Evolutionary conservation across 2,113 vertebrate genomes (phyloP), one percentile per base, ranked within the genome.

Genomic region (Phaetusa simplex): DNA sequence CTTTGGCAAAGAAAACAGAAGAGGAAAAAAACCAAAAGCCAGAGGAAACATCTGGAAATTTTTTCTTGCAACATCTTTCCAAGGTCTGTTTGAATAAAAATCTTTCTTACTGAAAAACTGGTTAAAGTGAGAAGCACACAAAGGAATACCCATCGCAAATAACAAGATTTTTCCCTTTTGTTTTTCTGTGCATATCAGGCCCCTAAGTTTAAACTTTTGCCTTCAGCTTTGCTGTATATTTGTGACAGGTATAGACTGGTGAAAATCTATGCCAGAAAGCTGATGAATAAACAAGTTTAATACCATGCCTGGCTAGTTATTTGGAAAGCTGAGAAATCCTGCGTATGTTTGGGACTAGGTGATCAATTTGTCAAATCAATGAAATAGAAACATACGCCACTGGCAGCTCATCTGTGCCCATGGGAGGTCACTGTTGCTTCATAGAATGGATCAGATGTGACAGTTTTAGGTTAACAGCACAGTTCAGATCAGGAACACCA

Each of bases 361-460:
- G 79, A 47, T 52, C 21, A 23, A 12, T n/a, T 69, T 43, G 23
- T 4, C 19, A 8, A 32, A 12, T 11, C 23, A 4, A 0, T 2
- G 36, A 26, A 27, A 9, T 0, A 10, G 47, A 65, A 49, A 5
- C 21, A 1, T 1, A 3, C 7, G 8, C 14, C 29, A 0, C 50
- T 2, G 43, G 30, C 18, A 19, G 58, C 62, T 70, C 34, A 4
- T 6, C 42, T 30, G 29, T 43, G 82, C 74, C 97, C 97, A 86
- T 17, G 72, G 29, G 97, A 92, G 94, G 97, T 95, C 97, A 93
- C 92, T 96, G 82, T 97, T 97, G 96, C 88, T 70, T 59, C 87
- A 90, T 2, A 34, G 43, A 84, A 40, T 0, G 15, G 7, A 32
- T 29, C 62, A 6, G 16, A 12, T 0, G 8, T 14, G 24, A 26